These are phyloP conservation scores for Caenorhabditis latens DNA, from an alignment of 1,140 invertebrate species.

Conservation along the genomic window DNA sequence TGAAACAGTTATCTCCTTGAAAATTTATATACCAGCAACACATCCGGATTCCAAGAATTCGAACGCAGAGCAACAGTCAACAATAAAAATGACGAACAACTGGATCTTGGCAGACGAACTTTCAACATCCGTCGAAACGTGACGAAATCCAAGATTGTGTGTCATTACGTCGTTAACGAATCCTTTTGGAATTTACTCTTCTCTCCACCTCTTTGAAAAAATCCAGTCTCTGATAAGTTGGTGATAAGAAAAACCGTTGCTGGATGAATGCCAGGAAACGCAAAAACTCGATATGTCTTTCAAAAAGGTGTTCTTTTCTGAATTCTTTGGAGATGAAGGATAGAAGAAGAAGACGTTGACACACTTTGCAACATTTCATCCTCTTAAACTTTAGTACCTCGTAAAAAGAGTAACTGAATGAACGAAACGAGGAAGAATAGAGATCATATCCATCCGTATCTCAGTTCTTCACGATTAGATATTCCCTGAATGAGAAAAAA, in stretches of 20 bases:
- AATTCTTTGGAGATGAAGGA: background rate
- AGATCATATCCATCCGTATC: background rate
- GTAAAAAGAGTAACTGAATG: constrained; percentile 8
- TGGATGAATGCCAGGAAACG: constrained; percentile 49
- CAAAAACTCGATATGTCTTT: constrained; percentile 36
- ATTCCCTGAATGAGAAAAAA: constrained; percentile 5
- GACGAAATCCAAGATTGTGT: constrained; percentile 17
- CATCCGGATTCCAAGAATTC: too few species aligned
- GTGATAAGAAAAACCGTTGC: constrained; percentile 52
- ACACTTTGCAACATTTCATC: constrained; percentile 43
- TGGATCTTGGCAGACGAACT: background rate
- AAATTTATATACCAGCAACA: too few species aligned
- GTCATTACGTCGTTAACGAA: background rate
- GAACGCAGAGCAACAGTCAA: too few species aligned
- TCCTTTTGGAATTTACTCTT: constrained; percentile 40
- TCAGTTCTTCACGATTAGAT: too few species aligned
- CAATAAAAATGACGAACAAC: background rate
- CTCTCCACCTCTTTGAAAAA: constrained; percentile 7
- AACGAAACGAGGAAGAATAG: background rate
- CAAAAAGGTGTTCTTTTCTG: constrained; percentile 50
- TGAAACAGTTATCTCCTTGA: too few species aligned
- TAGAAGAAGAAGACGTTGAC: constrained; percentile 30
- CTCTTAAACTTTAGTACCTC: constrained; percentile 18
- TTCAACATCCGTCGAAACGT: background rate
- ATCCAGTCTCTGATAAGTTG: constrained; percentile 53